Evolutionary conservation across 37 sponge, comb jelly and placozoan genomes (phyloP).

Genomic region (Tethya wilhelma): DNA sequence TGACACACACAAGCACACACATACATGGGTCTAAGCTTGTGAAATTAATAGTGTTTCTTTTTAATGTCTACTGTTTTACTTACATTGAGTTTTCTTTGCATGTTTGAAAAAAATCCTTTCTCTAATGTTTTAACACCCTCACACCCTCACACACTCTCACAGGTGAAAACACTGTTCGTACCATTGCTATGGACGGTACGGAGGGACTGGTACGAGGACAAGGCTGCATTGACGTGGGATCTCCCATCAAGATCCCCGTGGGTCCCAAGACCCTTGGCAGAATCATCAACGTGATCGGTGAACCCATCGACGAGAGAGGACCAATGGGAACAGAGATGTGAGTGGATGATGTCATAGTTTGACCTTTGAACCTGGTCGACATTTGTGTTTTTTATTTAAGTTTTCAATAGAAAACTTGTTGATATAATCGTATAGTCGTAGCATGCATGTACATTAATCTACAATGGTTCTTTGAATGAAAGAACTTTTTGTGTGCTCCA

Average conservation of each 20-base stretch:
- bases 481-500: too few relatives aligned
- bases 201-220: slow-evolving; percentile 96
- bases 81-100: too few relatives aligned
- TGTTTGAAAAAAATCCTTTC: not conserved
- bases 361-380: too few relatives aligned
- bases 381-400: too few relatives aligned
- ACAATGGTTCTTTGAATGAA: too few relatives aligned
- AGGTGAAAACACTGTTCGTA: slow-evolving; percentile 97
- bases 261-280: slow-evolving; percentile 98
- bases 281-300: slow-evolving; percentile 99
- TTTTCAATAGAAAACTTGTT: too few relatives aligned
- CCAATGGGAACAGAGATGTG: slow-evolving; percentile 80
- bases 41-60: too few relatives aligned
- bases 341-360: too few relatives aligned
- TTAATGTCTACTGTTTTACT: too few relatives aligned
- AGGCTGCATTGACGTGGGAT: slow-evolving; percentile 79
- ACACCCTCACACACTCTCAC: not conserved
- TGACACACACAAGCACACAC: not conserved
- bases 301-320: slow-evolving; percentile 98
- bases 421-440: too few relatives aligned
- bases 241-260: slow-evolving; percentile 94
- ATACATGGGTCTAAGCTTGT: too few relatives aligned
- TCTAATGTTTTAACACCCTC: not conserved
- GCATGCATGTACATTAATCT: too few relatives aligned
- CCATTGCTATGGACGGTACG: slow-evolving; percentile 99